Conservation (phyloP, 1,140 invertebrate species). For the Adelges cooleyi region DNA sequence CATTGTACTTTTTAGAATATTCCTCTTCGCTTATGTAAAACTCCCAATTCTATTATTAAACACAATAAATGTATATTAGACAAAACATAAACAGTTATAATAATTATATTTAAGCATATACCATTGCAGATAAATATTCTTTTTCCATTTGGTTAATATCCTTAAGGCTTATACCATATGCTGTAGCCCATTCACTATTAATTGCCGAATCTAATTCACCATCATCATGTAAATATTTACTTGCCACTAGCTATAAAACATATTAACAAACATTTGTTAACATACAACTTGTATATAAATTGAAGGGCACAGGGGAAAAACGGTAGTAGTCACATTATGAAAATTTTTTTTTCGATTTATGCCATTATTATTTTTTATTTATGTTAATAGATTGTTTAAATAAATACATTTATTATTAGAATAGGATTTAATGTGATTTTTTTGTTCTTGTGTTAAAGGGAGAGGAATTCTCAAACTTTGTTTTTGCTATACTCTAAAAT, state of each 20-base stretch:
- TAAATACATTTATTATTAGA: too few relatives aligned
- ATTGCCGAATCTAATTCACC: conserved; percentile 81
- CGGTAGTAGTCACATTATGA: too few relatives aligned
- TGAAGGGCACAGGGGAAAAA: too few relatives aligned
- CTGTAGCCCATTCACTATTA: conserved; percentile 77
- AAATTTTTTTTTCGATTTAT: too few relatives aligned
- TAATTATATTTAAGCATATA: conserved; percentile 38
- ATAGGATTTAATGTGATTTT: too few relatives aligned
- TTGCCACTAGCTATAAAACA: conserved; percentile 71
- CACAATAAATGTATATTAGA: background rate
- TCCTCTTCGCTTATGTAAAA: conserved; percentile 59
- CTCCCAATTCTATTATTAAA: conserved; percentile 61
- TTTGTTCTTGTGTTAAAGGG: too few relatives aligned
- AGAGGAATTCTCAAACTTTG: too few relatives aligned
- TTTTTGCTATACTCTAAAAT: too few relatives aligned
- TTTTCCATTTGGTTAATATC: conserved; percentile 73
- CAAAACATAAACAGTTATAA: background rate
- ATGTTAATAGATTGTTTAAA: too few relatives aligned
- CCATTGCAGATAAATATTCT: conserved; percentile 80
- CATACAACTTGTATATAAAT: too few relatives aligned
- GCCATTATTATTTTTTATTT: too few relatives aligned
- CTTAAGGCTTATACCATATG: conserved; percentile 57
- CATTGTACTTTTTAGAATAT: conserved; percentile 55
- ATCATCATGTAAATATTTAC: conserved; percentile 86
- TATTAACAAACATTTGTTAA: background rate